Conservation (phyloP, 92 coral and sea anemone species). For the Montipora capitata region DNA sequence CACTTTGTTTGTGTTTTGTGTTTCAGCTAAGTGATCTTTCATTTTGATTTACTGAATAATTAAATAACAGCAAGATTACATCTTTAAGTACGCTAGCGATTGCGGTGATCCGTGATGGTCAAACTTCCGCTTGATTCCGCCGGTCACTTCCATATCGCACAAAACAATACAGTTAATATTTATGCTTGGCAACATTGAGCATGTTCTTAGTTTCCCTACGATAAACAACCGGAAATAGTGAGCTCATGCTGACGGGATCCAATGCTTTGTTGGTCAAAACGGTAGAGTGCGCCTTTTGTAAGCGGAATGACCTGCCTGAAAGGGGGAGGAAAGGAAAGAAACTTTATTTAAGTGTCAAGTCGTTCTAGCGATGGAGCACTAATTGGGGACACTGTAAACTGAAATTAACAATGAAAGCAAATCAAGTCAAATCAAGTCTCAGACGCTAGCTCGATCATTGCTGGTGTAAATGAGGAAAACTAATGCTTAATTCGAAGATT, state of each 20-base stretch:
- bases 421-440: neutral
- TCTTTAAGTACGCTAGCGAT: neutral
- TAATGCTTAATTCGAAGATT: neutral
- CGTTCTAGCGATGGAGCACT: no score
- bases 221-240: slow-evolving; percentile 33
- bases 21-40: slow-evolving; percentile 18
- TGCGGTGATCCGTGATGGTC: neutral
- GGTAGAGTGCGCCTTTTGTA: slow-evolving; percentile 21
- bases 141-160: neutral
- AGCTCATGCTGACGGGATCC: slow-evolving; percentile 3
- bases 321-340: no score
- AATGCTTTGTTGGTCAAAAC: neutral
- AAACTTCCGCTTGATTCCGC: slow-evolving; percentile 11
- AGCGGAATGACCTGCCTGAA: slow-evolving; percentile 17
- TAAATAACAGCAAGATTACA: neutral
- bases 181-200: neutral
- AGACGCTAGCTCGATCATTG: slow-evolving; percentile 16
- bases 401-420: no score
- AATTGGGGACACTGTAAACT: no score
- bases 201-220: slow-evolving; percentile 15
- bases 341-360: no score
- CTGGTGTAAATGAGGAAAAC: slow-evolving; percentile 16
- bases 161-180: slow-evolving; percentile 8
- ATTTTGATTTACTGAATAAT: slow-evolving; percentile 2
- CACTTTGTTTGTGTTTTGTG: neutral